phyloP scores from a whole-genome alignment of 2,888 invertebrate genomes.

The Synergus japonicus region DNA sequence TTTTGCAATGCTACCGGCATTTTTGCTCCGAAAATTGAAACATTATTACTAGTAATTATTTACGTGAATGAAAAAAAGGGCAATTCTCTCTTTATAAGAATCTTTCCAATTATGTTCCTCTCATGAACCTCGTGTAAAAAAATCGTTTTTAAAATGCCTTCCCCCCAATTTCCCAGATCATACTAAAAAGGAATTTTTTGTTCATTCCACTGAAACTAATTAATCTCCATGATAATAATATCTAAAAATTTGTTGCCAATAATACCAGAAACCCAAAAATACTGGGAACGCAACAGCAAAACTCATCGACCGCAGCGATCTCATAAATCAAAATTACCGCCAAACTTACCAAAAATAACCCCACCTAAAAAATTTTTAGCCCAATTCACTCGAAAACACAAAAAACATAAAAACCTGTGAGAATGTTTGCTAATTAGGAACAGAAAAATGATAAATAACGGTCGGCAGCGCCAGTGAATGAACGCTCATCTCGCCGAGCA shows the following conservation, averaged over 20 bases:
- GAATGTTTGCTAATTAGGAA: background rate
- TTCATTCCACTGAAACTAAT: background rate
- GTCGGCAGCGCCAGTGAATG: constrained; percentile 32
- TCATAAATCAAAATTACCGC: background rate
- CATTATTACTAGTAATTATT: background rate
- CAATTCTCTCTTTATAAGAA: background rate
- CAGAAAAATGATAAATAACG: constrained; percentile 38
- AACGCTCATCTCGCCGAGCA: constrained; percentile 92
- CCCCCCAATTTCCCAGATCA: background rate
- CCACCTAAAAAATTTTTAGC: background rate
- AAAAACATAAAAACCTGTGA: background rate
- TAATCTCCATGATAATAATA: background rate
- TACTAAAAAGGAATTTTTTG: background rate
- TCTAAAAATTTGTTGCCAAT: background rate
- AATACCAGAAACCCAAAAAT: background rate
- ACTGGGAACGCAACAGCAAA: constrained; percentile 24
- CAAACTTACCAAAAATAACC: background rate
- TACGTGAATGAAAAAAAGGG: background rate
- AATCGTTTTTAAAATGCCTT: background rate
- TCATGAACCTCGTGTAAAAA: background rate
- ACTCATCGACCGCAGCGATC: background rate
- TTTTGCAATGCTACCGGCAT: too few species aligned
- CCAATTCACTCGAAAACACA: background rate
- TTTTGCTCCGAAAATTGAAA: too few species aligned
- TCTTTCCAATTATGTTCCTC: background rate